A percentile compares a stretch with the other conserved stretches of the same genome.
Evolutionary conservation across 2,797 vertebrate genomes (phyloP).

Genomic region (Pelobates cultripes): DNA sequence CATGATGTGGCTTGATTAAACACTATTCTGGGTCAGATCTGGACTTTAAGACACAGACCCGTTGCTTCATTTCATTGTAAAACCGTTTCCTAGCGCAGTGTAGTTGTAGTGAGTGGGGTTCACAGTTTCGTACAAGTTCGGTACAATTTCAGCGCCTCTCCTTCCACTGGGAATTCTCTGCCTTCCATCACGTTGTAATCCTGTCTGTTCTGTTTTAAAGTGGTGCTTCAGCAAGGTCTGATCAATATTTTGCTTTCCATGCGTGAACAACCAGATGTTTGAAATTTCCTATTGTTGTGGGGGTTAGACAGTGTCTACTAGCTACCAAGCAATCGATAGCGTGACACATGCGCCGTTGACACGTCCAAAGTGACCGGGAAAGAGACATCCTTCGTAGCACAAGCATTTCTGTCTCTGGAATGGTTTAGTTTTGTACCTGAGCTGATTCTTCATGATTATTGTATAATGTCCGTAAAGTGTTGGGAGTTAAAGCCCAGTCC

Average conservation of each 20-base stretch:
- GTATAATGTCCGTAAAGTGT: no score
- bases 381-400: conserved; percentile 58
- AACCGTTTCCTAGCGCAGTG: no score
- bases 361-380: conserved; percentile 62
- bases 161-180: conserved; percentile 65
- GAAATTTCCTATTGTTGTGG: conserved; percentile 85
- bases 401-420: no score
- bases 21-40: no score
- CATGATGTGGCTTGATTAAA: no score
- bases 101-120: no score
- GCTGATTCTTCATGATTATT: no score
- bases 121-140: background rate
- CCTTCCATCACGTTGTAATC: conserved; percentile 73
- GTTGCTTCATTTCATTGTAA: no score
- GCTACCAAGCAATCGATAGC: conserved; percentile 89
- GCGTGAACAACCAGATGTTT: conserved; percentile 96
- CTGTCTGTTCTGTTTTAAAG: conserved; percentile 75
- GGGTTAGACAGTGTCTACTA: conserved; percentile 71
- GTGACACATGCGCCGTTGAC: conserved; percentile 72
- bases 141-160: conserved; percentile 15
- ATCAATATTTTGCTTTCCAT: conserved; percentile 97
- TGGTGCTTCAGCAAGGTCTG: conserved; percentile 81
- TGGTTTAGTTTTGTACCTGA: no score
- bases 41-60: no score
- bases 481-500: no score